Evolutionary conservation across 2,797 vertebrate genomes (phyloP).

Genomic region (Muscicapa striata): DNA sequence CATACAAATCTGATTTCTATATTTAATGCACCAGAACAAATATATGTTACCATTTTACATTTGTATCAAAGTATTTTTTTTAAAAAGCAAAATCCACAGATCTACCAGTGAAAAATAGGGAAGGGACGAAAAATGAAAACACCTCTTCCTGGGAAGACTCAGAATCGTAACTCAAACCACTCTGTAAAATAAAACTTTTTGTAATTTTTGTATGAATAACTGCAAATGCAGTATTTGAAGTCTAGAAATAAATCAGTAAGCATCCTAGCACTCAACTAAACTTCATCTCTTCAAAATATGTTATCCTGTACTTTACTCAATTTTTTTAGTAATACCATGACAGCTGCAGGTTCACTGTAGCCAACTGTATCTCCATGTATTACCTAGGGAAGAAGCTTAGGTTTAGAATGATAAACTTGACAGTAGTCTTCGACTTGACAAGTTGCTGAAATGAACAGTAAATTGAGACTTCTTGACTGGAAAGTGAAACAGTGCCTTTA

Average conservation of each 20-base stretch:
- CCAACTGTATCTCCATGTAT: neutral
- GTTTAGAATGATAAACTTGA: neutral
- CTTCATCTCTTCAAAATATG: neutral
- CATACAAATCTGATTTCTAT: slow-evolving; percentile 68
- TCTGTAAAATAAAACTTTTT: slow-evolving; percentile 65
- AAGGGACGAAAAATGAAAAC: neutral
- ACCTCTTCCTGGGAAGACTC: neutral
- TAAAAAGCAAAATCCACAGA: slow-evolving; percentile 13
- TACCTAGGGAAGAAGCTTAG: neutral
- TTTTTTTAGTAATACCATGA: neutral
- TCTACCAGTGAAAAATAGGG: neutral
- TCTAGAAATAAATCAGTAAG: neutral
- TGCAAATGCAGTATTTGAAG: slow-evolving; percentile 45
- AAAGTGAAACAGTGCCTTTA: neutral
- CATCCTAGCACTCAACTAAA: neutral
- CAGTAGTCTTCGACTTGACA: neutral
- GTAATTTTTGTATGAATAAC: slow-evolving; percentile 64
- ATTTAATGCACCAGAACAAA: slow-evolving; percentile 45
- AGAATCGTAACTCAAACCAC: slow-evolving; percentile 29
- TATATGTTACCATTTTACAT: slow-evolving; percentile 49
- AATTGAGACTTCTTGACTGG: neutral
- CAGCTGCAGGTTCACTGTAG: neutral
- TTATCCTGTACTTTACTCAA: neutral
- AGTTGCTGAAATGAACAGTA: neutral
- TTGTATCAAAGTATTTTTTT: slow-evolving; percentile 23